phyloP scores from a whole-genome alignment of 1,140 invertebrate genomes.

The Carcinoscorpius rotundicauda region DNA sequence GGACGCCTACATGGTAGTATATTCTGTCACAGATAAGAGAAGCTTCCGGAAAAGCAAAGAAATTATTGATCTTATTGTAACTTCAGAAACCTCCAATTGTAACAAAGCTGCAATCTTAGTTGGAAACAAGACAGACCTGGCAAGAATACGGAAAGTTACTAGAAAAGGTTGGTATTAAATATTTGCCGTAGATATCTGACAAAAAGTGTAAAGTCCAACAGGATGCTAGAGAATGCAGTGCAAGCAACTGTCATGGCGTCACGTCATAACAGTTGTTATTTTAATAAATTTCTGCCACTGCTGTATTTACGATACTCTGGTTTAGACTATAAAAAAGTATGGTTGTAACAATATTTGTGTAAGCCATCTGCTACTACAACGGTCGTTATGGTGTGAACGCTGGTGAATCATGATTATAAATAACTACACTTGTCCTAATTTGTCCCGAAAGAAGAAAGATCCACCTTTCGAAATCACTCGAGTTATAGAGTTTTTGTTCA shows the following conservation, averaged over 20 bases:
- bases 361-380: too few species aligned
- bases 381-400: too few species aligned
- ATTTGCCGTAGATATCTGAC: too few species aligned
- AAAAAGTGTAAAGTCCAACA: too few species aligned
- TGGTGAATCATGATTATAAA: too few species aligned
- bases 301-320: too few species aligned
- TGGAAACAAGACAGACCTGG: conserved; percentile 91
- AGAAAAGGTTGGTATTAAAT: conserved; percentile 56
- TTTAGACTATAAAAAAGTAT: too few species aligned
- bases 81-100: conserved; percentile 47
- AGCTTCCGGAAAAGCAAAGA: conserved; percentile 70
- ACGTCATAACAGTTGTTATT: not conserved
- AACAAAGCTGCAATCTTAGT: conserved; percentile 70
- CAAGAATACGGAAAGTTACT: conserved; percentile 71
- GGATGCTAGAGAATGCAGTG: not conserved
- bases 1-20: conserved; percentile 78
- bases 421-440: too few species aligned
- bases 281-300: not conserved
- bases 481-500: too few species aligned
- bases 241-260: not conserved
- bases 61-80: conserved; percentile 55
- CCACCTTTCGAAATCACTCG: too few species aligned
- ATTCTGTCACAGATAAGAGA: conserved; percentile 78
- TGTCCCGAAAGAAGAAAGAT: too few species aligned
- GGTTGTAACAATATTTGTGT: too few species aligned